Conservation (phyloP, 2,888 invertebrate genomes). For the Rhagonycha fulva region DNA sequence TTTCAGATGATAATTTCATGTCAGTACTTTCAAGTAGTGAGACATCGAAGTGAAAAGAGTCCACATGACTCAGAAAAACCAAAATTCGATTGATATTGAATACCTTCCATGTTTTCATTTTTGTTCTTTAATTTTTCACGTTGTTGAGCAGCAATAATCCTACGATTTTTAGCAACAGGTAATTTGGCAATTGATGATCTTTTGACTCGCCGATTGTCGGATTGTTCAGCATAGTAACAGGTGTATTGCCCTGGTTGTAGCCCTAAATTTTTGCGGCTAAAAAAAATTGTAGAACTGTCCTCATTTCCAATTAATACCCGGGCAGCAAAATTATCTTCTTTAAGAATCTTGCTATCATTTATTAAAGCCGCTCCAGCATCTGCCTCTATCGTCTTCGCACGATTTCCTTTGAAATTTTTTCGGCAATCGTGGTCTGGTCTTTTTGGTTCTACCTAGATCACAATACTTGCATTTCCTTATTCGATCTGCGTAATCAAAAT, state of each 20-base stretch:
- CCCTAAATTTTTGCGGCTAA: slow-evolving; percentile 34
- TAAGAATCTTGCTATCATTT: slow-evolving; percentile 31
- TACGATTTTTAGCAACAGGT: slow-evolving; percentile 17
- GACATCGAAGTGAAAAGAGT: neutral
- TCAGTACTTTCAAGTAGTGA: neutral
- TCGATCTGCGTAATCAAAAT: slow-evolving; percentile 35
- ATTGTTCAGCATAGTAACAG: neutral
- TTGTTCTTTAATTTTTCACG: slow-evolving; percentile 12
- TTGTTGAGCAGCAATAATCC: slow-evolving; percentile 14
- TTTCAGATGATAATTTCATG: neutral
- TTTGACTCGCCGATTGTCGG: slow-evolving; percentile 10
- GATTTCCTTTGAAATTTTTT: slow-evolving; percentile 37
- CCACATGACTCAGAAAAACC: neutral
- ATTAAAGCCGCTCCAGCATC: slow-evolving; percentile 33
- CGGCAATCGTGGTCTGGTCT: slow-evolving; percentile 40
- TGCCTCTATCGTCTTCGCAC: slow-evolving; percentile 43
- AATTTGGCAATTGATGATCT: slow-evolving; percentile 16
- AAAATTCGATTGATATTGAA: neutral
- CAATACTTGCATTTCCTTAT: slow-evolving; percentile 37
- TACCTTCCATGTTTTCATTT: slow-evolving; percentile 21
- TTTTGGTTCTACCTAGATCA: slow-evolving; percentile 26
- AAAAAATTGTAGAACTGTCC: slow-evolving; percentile 30
- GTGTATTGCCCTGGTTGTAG: slow-evolving; percentile 22
- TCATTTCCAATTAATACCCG: slow-evolving; percentile 36
- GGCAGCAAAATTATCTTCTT: slow-evolving; percentile 29